A percentile compares a stretch with the other conserved stretches of the same genome.
Conservation (phyloP, 2,113 vertebrate species). For the Nycticryphes semicollaris region DNA sequence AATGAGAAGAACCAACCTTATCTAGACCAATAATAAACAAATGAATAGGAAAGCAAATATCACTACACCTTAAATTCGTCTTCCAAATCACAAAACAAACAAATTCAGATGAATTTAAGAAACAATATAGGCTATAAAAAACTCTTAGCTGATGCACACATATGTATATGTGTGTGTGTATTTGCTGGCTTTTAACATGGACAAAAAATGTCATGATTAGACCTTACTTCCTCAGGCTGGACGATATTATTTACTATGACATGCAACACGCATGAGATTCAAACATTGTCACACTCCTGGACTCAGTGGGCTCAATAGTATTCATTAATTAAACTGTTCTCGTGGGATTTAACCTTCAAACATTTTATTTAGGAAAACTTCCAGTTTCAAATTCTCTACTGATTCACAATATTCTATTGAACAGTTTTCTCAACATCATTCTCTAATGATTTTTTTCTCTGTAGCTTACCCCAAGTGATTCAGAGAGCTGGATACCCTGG, state of each 20-base stretch:
- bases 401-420: neutral
- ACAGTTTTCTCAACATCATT: neutral
- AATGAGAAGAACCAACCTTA: neutral
- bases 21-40: neutral
- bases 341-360: neutral
- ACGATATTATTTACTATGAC: neutral
- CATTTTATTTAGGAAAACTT: neutral
- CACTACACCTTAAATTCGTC: neutral
- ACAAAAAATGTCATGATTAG: neutral
- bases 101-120: neutral
- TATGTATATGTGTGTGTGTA: rapidly evolving
- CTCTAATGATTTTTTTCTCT: neutral
- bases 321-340: neutral
- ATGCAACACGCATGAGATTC: neutral
- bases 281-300: neutral
- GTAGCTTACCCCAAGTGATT: neutral
- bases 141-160: neutral
- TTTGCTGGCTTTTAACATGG: neutral
- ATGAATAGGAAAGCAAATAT: neutral
- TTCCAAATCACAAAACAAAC: neutral
- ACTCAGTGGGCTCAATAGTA: neutral
- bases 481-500: neutral
- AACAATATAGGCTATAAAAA: neutral
- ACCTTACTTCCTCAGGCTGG: neutral
- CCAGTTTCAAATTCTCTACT: neutral